Percentiles rank a stretch among this genome's conserved stretches.
Evolutionary conservation across 2,797 vertebrate genomes (phyloP).

Genomic region (Galagoides demidoff): DNA sequence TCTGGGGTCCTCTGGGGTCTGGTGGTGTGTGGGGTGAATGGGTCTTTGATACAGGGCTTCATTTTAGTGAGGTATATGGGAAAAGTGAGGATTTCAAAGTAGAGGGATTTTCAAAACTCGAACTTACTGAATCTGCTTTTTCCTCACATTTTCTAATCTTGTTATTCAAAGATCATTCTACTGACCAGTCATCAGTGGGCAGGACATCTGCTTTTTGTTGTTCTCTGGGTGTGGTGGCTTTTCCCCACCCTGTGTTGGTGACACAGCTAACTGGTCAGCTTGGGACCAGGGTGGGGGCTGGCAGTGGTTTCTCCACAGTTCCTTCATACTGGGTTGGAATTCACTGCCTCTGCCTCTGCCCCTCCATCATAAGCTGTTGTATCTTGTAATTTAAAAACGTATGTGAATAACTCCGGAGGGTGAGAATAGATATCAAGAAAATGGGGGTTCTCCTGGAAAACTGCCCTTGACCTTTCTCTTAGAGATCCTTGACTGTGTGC

Average conservation of each 20-base stretch:
- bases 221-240: background rate
- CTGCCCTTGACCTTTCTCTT: background rate
- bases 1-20: conserved; percentile 84
- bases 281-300: background rate
- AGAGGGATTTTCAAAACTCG: conserved; percentile 68
- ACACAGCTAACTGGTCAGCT: background rate
- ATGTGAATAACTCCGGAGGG: background rate
- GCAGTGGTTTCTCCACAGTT: background rate
- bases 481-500: background rate
- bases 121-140: conserved; percentile 65
- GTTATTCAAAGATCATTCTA: background rate
- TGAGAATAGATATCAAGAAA: background rate
- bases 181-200: background rate
- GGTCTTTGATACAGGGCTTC: conserved; percentile 78
- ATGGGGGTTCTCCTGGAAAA: background rate
- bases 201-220: background rate
- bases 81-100: background rate
- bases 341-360: background rate
- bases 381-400: conserved; percentile 7
- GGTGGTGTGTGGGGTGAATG: conserved; percentile 84
- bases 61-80: conserved; percentile 68
- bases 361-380: background rate
- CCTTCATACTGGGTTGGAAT: background rate
- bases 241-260: background rate
- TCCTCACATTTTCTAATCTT: conserved; percentile 34